Percentiles rank a stretch among this genome's conserved stretches.
Evolutionary conservation across 2,888 invertebrate genomes (phyloP).

Genomic region (Incurvaria masculella): DNA sequence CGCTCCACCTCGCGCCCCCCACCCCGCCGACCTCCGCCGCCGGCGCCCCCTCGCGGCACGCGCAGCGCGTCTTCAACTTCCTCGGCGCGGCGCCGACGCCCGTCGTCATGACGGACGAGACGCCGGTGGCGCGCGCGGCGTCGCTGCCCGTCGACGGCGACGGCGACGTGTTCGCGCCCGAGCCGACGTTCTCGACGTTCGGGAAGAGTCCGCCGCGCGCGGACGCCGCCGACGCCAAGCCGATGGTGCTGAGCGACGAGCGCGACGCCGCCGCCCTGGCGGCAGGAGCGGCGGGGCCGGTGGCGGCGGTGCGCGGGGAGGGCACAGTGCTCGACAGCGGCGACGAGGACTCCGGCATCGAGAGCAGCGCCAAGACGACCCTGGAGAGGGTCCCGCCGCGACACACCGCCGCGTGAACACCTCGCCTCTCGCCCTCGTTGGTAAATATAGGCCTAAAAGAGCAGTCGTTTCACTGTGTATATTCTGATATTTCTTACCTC

Average conservation of each 20-base stretch:
- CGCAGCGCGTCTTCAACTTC: slow-evolving; percentile 38
- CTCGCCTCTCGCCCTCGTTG: background rate
- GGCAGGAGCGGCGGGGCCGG: slow-evolving; percentile 19
- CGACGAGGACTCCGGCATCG: slow-evolving; percentile 64
- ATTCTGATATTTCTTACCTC: background rate
- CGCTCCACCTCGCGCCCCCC: slow-evolving; percentile 37
- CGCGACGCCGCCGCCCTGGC: slow-evolving; percentile 15
- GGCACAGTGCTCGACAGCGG: slow-evolving; percentile 62
- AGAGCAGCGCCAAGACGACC: slow-evolving; percentile 58
- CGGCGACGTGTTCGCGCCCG: slow-evolving; percentile 28
- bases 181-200: slow-evolving; percentile 59
- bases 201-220: slow-evolving; percentile 43
- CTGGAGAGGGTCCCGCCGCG: slow-evolving; percentile 40
- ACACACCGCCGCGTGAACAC: slow-evolving; percentile 21
- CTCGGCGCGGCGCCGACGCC: slow-evolving; percentile 25
- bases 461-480: background rate
- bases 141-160: slow-evolving; percentile 28
- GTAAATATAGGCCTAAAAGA: background rate
- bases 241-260: slow-evolving; percentile 31
- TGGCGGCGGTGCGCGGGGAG: slow-evolving; percentile 48
- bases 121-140: slow-evolving; percentile 32
- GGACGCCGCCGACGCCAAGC: slow-evolving; percentile 22
- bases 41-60: background rate
- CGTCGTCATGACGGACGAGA: slow-evolving; percentile 45
- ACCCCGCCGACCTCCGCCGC: slow-evolving; percentile 28